These are phyloP conservation scores for Ophioninae sp. DNA, from an alignment of 2,888 invertebrate species.

Conservation along the genomic window DNA sequence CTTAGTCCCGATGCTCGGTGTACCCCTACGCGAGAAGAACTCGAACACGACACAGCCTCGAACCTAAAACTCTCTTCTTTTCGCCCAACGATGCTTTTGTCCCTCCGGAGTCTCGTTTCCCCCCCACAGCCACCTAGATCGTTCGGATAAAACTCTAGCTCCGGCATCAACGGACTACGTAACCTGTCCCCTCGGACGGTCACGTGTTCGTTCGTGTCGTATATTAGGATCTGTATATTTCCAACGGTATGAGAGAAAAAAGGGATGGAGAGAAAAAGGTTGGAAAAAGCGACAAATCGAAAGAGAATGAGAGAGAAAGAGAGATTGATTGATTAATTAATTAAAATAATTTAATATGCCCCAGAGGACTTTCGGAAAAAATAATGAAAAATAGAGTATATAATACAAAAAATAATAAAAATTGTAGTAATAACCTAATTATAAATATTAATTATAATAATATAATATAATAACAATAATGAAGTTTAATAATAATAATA, in stretches of 20 bases:
- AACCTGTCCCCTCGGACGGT: constrained; percentile 8
- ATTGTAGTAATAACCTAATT: too few species aligned
- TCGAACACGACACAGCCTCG: constrained; percentile 54
- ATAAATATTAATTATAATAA: too few species aligned
- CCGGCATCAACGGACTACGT: constrained; percentile 41
- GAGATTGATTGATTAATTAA: too few species aligned
- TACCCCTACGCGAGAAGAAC: constrained; percentile 9
- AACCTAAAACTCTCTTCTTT: constrained; percentile 67
- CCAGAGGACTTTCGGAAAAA: too few species aligned
- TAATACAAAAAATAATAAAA: too few species aligned
- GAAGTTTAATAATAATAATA: too few species aligned
- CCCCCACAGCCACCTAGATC: constrained; percentile 74
- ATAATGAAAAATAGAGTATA: too few species aligned
- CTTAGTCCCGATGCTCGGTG: constrained; percentile 48
- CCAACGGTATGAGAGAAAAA: constrained; percentile 9
- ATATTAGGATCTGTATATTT: constrained; percentile 23
- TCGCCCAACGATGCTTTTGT: constrained; percentile 74
- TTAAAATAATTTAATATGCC: too few species aligned
- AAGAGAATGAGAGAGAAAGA: too few species aligned
- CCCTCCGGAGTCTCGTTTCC: constrained; percentile 65
- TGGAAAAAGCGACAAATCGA: too few species aligned
- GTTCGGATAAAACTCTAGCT: constrained; percentile 64
- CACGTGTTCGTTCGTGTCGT: constrained; percentile 11
- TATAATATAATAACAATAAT: too few species aligned
- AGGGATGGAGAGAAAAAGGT: constrained; percentile 8